Percentiles rank a stretch among this genome's conserved stretches.
Conservation (phyloP, 2,113 vertebrate genomes). For the Phocoena phocoena region DNA sequence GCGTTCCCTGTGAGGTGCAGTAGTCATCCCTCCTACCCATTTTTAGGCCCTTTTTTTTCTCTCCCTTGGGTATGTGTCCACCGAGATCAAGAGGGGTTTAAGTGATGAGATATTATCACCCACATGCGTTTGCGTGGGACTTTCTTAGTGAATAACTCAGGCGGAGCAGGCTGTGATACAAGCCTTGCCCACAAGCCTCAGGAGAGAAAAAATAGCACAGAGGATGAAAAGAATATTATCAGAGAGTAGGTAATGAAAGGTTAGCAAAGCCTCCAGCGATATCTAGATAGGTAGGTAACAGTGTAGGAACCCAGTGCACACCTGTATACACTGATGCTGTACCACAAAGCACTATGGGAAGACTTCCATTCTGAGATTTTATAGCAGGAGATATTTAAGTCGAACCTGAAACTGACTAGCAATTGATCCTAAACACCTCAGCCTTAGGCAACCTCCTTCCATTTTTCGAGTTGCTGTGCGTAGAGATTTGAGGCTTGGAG, state of each 20-base stretch:
- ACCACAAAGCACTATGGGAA: conserved; percentile 51
- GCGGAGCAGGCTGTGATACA: conserved; percentile 81
- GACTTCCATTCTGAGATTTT: conserved; percentile 44
- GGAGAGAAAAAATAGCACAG: conserved; percentile 74
- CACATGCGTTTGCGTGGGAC: conserved; percentile 76
- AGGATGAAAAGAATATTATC: conserved; percentile 70
- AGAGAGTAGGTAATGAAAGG: conserved; percentile 61
- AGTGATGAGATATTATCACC: conserved; percentile 78
- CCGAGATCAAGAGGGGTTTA: conserved; percentile 64
- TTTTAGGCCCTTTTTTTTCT: background rate
- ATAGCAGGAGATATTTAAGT: conserved; percentile 40
- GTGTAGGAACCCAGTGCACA: background rate
- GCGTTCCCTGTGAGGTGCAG: background rate
- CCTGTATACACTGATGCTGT: background rate
- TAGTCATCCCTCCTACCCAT: background rate
- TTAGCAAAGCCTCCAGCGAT: conserved; percentile 45
- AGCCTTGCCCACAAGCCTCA: conserved; percentile 75
- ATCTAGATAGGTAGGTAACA: conserved; percentile 4
- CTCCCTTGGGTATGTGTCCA: conserved; percentile 59
- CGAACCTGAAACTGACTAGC: conserved; percentile 39
- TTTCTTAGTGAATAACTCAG: conserved; percentile 84
- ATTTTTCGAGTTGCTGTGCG: background rate
- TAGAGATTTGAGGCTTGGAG: conserved; percentile 23
- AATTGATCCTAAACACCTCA: conserved; percentile 52
- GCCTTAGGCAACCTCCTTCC: conserved; percentile 31